Conservation (phyloP, 2,888 invertebrate genomes). For the Drosophila neonasuta region DNA sequence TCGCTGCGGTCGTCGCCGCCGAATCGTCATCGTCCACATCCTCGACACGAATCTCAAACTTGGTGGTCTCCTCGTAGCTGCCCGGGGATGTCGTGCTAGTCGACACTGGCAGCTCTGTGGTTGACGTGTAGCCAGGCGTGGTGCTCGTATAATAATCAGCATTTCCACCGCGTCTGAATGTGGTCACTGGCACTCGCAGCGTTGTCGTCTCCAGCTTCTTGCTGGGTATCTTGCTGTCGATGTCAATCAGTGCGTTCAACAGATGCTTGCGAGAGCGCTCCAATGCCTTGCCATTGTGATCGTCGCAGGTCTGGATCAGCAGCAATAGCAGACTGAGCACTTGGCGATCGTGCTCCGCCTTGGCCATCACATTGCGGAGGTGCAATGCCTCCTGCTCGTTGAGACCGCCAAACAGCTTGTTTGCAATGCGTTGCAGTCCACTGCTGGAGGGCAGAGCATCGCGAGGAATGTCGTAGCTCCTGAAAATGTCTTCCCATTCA, state of each 20-base stretch:
- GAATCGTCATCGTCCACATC: slow-evolving; percentile 73
- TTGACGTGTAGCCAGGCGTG: slow-evolving; percentile 72
- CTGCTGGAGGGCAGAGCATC: slow-evolving; percentile 84
- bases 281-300: slow-evolving; percentile 87
- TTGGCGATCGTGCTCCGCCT: slow-evolving; percentile 89
- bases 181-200: slow-evolving; percentile 68
- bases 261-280: slow-evolving; percentile 88
- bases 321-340: slow-evolving; percentile 89
- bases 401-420: slow-evolving; percentile 89
- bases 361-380: slow-evolving; percentile 91
- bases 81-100: slow-evolving; percentile 57
- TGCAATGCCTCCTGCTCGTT: slow-evolving; percentile 89
- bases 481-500: slow-evolving; percentile 82
- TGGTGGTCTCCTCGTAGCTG: slow-evolving; percentile 80
- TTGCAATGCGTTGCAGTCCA: slow-evolving; percentile 87
- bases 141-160: slow-evolving; percentile 75
- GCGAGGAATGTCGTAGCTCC: slow-evolving; percentile 83
- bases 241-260: slow-evolving; percentile 87
- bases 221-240: slow-evolving; percentile 82
- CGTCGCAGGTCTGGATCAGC: slow-evolving; percentile 90
- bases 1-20: slow-evolving; percentile 49
- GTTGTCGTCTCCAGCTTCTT: slow-evolving; percentile 62
- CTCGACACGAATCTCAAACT: slow-evolving; percentile 80
- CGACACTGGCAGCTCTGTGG: slow-evolving; percentile 60
- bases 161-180: slow-evolving; percentile 66